Base-by-base conservation (phyloP, 2,113 vertebrate genomes). In the Oryzias javanicus region DNA sequence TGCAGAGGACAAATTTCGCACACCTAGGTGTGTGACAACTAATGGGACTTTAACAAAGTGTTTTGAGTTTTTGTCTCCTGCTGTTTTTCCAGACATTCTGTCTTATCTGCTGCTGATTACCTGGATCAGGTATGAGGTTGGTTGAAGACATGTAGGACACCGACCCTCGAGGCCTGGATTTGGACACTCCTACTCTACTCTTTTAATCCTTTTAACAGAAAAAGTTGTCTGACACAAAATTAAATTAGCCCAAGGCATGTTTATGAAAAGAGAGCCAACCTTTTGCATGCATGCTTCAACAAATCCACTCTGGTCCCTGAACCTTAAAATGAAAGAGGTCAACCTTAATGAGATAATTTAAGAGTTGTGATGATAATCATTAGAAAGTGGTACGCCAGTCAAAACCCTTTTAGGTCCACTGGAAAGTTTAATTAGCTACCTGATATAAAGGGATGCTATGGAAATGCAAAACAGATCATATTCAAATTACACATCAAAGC, bases 311-410 rank as follows among this genome's bases (percentile, higher is more conserved):
- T 59, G 46, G 50, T 70, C 44, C 40, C n/a, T 75, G 56, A 70
- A 49, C 58, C 53, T 14, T 67, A 48, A 62, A 68, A 76, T 79
- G 29, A 74, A 76, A 54, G 13, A 53, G 62, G 74, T 78, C 71
- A 70, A 59, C 47, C 44, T 74, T 71, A 67, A 79, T 73, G 73
- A 73, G 60, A 67, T 76, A 4, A 72, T 79, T 74, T 74, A 45
- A 59, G 48, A 66, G 76, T 35, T 60, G 41, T 63, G 67, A 50
- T 52, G 60, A 27, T 66, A 64, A 64, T 71, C 58, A 57, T 65
- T 40, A 13, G 7, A 22, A 66, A 61, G 72, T 50, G 55, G n/a
- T 24, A 70, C 61, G 64, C 70, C 49, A 70, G 35, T 74, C 67
- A 64, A 65, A 61, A 69, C 7, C 25, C 15, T 65, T 78, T 60